phyloP scores from a whole-genome alignment of 2,113 vertebrate species.

The Pelvicachromis taeniatus region DNA sequence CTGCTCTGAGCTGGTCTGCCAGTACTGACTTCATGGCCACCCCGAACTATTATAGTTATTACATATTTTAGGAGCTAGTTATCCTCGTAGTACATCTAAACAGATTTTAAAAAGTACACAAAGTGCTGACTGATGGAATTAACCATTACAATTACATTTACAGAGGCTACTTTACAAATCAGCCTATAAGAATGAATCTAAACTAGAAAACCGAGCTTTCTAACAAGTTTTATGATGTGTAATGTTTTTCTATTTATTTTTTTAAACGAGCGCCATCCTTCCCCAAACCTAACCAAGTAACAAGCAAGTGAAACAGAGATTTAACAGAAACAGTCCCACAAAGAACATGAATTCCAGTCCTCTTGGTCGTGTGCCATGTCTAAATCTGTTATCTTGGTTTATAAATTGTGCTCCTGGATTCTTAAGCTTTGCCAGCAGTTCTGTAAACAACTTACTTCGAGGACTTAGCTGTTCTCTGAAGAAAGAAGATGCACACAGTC shows the following conservation, averaged over 20 bases:
- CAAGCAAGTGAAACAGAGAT: background rate
- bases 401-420: background rate
- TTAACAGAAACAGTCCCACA: background rate
- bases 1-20: background rate
- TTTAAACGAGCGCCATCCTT: fast-evolving
- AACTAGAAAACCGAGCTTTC: background rate
- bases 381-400: background rate
- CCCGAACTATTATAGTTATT: background rate
- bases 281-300: background rate
- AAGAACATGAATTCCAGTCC: background rate
- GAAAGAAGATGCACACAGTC: background rate
- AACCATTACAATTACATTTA: background rate
- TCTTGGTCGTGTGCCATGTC: background rate
- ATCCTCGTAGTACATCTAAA: fast-evolving
- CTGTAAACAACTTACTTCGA: background rate
- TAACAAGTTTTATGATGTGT: fast-evolving
- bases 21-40: background rate
- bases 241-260: background rate
- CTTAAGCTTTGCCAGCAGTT: background rate
- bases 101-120: background rate
- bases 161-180: background rate
- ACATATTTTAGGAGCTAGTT: background rate
- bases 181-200: background rate
- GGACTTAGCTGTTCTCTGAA: background rate
- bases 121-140: background rate